Evolutionary conservation across 2,113 vertebrate genomes (phyloP).

Genomic region (Megaceryle torquata): DNA sequence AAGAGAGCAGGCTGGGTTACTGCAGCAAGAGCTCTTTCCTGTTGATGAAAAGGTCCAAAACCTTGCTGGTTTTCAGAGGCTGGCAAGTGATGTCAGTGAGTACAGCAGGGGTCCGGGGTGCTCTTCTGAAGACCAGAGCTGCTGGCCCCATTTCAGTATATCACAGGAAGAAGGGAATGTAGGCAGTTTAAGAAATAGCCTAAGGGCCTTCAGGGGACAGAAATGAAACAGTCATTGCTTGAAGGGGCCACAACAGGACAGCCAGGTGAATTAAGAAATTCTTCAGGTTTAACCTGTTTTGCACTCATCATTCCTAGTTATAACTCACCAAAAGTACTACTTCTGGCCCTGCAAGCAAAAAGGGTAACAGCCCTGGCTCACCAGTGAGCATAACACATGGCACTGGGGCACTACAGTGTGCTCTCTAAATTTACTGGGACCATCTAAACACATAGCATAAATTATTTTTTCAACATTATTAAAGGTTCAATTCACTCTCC

Average conservation of each 20-base stretch:
- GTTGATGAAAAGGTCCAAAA: neutral
- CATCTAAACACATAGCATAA: neutral
- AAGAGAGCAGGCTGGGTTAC: fast-evolving
- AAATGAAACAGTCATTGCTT: neutral
- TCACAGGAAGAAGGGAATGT: neutral
- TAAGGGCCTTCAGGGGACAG: neutral
- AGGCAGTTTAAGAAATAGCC: neutral
- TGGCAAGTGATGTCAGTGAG: neutral
- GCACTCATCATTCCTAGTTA: neutral
- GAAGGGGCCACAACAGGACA: neutral
- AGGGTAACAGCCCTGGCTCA: neutral
- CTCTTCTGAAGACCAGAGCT: neutral
- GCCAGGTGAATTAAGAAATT: neutral
- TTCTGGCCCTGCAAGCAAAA: neutral
- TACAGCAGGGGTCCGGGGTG: neutral
- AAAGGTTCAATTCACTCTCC: neutral
- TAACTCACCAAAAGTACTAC: neutral
- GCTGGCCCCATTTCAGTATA: neutral
- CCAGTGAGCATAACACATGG: neutral
- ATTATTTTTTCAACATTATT: neutral
- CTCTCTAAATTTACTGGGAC: neutral
- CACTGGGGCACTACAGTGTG: neutral
- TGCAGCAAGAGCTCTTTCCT: neutral
- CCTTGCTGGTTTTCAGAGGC: neutral
- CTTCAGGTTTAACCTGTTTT: neutral